These are phyloP conservation scores for Acipenser transmontanus DNA, from an alignment of 2,797 vertebrate genomes.

Conservation along the genomic window DNA sequence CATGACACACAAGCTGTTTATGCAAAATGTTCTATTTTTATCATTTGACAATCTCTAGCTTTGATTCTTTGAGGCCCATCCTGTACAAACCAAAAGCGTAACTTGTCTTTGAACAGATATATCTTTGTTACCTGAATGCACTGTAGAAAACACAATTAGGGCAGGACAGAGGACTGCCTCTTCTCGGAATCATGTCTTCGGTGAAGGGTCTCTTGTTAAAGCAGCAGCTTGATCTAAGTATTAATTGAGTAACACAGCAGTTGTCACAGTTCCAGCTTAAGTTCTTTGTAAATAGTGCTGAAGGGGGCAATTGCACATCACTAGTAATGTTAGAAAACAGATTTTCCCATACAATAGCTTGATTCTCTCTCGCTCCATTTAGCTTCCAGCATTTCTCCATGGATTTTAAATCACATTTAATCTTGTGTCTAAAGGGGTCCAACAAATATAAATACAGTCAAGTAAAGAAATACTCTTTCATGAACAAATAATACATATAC, in stretches of 20 bases:
- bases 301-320: slow-evolving; percentile 10
- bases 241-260: slow-evolving; percentile 17
- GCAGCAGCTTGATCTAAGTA: slow-evolving; percentile 16
- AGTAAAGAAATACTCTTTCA: too few species aligned
- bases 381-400: neutral
- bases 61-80: too few species aligned
- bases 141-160: slow-evolving; percentile 4
- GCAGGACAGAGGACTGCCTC: slow-evolving; percentile 13
- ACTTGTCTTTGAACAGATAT: slow-evolving; percentile 7
- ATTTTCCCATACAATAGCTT: slow-evolving; percentile 14
- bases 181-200: slow-evolving; percentile 1
- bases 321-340: slow-evolving; percentile 8
- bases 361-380: slow-evolving; percentile 9
- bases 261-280: slow-evolving; percentile 6
- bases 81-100: too few species aligned
- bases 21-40: too few species aligned
- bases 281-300: slow-evolving; percentile 6
- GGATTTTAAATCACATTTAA: too few species aligned
- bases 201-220: slow-evolving; percentile 15
- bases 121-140: slow-evolving; percentile 17
- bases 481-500: too few species aligned
- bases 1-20: too few species aligned
- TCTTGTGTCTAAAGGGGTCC: too few species aligned
- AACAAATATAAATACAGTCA: too few species aligned
- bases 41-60: too few species aligned